Evolutionary conservation across 2,113 vertebrate species (phyloP).

Genomic region (Hipposideros armiger): DNA sequence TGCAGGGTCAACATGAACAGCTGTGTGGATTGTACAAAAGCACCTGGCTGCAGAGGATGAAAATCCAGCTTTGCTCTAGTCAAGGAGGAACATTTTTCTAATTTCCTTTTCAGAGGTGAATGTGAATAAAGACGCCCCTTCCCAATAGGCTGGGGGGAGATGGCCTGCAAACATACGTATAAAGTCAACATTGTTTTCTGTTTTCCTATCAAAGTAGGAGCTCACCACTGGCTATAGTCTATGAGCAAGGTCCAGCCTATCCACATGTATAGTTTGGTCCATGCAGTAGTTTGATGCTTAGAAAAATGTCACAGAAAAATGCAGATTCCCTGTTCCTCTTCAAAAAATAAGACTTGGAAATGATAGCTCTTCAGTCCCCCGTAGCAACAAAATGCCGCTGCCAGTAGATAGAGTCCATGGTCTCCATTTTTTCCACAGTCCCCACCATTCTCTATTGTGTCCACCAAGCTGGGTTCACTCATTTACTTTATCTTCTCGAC

Average conservation of each 20-base stretch:
- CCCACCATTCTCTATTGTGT: neutral
- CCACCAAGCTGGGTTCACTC: neutral
- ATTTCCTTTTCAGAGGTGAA: neutral
- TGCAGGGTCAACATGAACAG: too few species aligned
- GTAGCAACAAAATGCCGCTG: neutral
- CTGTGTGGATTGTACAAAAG: neutral
- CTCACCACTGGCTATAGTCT: neutral
- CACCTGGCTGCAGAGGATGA: neutral
- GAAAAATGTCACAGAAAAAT: neutral
- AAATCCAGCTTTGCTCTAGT: neutral
- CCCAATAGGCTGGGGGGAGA: neutral
- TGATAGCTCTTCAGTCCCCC: neutral
- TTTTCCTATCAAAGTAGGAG: neutral
- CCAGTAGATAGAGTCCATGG: neutral
- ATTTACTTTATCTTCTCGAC: neutral
- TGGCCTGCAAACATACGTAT: neutral
- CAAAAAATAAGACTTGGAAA: neutral
- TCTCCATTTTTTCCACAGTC: neutral
- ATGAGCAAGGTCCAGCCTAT: too few species aligned
- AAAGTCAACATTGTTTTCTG: neutral
- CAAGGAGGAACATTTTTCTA: neutral
- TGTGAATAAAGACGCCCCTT: neutral
- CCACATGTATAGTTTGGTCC: neutral
- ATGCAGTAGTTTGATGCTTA: neutral
- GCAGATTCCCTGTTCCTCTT: neutral